Percentiles rank a stretch among this genome's conserved stretches.
phyloP scores from a whole-genome alignment of 2,113 vertebrate species.

The Acanthochromis polyacanthus region DNA sequence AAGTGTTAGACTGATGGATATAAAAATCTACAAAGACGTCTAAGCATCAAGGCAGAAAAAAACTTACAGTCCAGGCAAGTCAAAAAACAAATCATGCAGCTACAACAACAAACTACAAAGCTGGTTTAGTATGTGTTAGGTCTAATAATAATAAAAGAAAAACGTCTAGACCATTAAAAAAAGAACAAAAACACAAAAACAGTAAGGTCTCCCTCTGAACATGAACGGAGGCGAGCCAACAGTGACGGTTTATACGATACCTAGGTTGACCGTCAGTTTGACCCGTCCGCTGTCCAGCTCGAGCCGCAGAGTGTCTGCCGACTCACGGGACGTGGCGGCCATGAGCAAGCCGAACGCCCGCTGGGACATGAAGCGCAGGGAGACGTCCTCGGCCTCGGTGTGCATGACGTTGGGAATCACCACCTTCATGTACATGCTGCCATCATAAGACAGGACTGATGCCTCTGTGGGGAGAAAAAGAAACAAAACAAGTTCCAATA shows the following conservation, averaged over 20 bases:
- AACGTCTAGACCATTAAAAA: slow-evolving; percentile 37
- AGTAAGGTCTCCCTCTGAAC: slow-evolving; percentile 73
- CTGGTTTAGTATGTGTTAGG: slow-evolving; percentile 63
- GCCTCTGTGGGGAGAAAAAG: slow-evolving; percentile 86
- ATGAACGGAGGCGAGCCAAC: slow-evolving; percentile 34
- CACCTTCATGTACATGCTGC: slow-evolving; percentile 99
- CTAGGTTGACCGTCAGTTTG: slow-evolving; percentile 98
- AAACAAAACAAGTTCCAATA: slow-evolving; percentile 1
- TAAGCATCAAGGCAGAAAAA: slow-evolving; percentile 87
- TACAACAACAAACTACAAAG: slow-evolving; percentile 59
- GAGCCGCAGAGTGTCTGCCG: slow-evolving; percentile 93
- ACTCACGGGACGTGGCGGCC: slow-evolving; percentile 95
- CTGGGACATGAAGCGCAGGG: slow-evolving; percentile 97
- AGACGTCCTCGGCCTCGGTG: slow-evolving; percentile 96
- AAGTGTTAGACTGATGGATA: slow-evolving; percentile 68
- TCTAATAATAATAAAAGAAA: slow-evolving; percentile 11
- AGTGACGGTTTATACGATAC: slow-evolving; percentile 89
- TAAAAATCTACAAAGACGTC: slow-evolving; percentile 79
- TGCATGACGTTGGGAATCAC: slow-evolving; percentile 95
- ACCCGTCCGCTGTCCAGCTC: slow-evolving; percentile 96
- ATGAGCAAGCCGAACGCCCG: slow-evolving; percentile 94
- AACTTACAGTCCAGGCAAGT: slow-evolving; percentile 84
- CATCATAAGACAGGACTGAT: slow-evolving; percentile 94
- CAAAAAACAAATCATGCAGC: slow-evolving; percentile 89
- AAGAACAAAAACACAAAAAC: slow-evolving; percentile 48